Evolutionary conservation across 1,140 invertebrate genomes (phyloP).

Genomic region (Ptiloglossa arizonensis): DNA sequence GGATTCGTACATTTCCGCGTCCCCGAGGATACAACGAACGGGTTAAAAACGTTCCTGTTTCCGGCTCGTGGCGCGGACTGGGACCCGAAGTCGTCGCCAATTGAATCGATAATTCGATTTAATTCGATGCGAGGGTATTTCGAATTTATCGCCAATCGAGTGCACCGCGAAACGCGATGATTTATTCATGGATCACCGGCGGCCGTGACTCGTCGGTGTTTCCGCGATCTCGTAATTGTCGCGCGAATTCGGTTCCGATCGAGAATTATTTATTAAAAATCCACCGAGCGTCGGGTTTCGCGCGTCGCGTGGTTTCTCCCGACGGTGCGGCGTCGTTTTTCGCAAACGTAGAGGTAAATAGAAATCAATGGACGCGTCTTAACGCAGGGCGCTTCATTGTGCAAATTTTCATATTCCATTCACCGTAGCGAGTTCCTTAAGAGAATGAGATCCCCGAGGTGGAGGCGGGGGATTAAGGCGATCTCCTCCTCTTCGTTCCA

Average conservation of each 20-base stretch:
- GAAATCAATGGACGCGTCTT: conserved; percentile 10
- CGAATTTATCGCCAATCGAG: neutral
- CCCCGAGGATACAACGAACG: too few species aligned
- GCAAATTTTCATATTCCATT: conserved; percentile 53
- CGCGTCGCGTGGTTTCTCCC: too few species aligned
- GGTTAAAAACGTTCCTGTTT: too few species aligned
- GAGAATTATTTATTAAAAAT: neutral
- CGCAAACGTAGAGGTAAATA: neutral
- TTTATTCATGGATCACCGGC: conserved; percentile 5
- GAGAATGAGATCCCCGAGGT: conserved; percentile 38
- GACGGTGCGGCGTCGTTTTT: neutral
- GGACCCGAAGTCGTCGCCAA: neutral
- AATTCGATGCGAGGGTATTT: conserved; percentile 17
- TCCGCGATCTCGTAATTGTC: neutral
- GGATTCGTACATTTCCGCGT: too few species aligned
- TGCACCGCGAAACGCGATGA: neutral
- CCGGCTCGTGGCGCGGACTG: neutral
- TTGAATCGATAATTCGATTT: conserved; percentile 13
- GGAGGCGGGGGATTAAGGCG: conserved; percentile 29
- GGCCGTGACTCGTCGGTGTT: neutral
- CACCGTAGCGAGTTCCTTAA: conserved; percentile 31
- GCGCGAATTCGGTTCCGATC: too few species aligned
- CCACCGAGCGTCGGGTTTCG: too few species aligned
- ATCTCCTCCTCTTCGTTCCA: conserved; percentile 23
- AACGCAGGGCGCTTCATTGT: conserved; percentile 21